phyloP scores from a whole-genome alignment of 2,797 vertebrate species.

The Falco biarmicus region DNA sequence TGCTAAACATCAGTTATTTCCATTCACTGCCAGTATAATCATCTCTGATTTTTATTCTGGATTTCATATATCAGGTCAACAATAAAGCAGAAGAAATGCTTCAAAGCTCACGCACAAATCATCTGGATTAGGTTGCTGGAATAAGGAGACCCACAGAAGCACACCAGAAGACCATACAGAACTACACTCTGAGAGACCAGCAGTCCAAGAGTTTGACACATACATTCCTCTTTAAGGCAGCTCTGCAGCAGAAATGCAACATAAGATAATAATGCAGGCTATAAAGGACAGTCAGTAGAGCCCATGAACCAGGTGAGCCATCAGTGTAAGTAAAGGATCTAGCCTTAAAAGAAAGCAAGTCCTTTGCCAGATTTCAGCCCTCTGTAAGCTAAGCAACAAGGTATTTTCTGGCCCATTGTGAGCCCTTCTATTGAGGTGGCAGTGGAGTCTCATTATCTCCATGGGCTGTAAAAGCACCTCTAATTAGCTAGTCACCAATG shows the following conservation, averaged over 20 bases:
- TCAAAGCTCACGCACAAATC: neutral
- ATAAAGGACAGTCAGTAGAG: neutral
- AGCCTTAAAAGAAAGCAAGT: neutral
- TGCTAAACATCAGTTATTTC: neutral
- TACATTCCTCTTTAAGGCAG: neutral
- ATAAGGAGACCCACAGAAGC: neutral
- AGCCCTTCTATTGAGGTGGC: slow-evolving; percentile 58
- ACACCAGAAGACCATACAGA: neutral
- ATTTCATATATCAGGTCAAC: neutral
- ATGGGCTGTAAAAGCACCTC: slow-evolving; percentile 64
- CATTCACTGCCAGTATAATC: neutral
- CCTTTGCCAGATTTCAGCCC: slow-evolving; percentile 31
- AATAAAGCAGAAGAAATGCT: neutral
- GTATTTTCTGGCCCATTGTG: slow-evolving; percentile 65
- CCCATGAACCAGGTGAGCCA: neutral
- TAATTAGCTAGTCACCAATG: slow-evolving; percentile 72
- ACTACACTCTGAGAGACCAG: neutral
- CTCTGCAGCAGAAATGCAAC: neutral
- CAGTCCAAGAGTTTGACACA: neutral
- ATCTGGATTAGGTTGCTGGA: neutral
- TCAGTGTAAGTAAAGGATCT: neutral
- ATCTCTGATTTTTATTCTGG: neutral
- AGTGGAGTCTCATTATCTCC: slow-evolving; percentile 65
- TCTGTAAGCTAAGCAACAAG: slow-evolving; percentile 28
- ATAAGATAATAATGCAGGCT: neutral